Conservation (phyloP, 1,140 invertebrate species). For the Nymphalis io region DNA sequence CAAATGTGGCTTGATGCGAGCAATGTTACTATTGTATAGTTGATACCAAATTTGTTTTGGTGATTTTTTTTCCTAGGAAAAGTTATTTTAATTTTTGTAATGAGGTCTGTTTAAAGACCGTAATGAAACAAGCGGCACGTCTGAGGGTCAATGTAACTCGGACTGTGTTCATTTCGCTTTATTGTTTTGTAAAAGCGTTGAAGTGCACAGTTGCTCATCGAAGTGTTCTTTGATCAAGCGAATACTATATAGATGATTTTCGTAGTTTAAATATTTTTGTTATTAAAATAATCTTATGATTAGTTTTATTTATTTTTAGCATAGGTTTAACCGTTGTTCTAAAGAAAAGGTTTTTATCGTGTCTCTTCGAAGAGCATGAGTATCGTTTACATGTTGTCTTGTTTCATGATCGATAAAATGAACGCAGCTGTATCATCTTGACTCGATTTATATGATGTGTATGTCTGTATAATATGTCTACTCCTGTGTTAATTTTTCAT, state of each 20-base stretch:
- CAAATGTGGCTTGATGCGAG: conserved; percentile 21
- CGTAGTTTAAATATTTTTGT: conserved; percentile 11
- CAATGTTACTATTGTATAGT: conserved; percentile 54
- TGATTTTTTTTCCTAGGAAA: conserved; percentile 65
- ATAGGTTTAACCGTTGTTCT: conserved; percentile 16
- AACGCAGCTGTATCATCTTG: neutral
- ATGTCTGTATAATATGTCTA: neutral
- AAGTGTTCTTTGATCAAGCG: conserved; percentile 23
- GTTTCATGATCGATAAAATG: neutral
- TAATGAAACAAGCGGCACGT: conserved; percentile 30
- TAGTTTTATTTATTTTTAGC: conserved; percentile 44
- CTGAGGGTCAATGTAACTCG: conserved; percentile 8
- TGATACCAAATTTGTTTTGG: conserved; percentile 59
- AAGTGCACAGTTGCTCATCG: conserved; percentile 19
- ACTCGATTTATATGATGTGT: neutral
- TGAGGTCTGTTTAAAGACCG: conserved; percentile 70
- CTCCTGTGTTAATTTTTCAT: neutral
- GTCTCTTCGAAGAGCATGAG: neutral
- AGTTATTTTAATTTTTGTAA: conserved; percentile 54
- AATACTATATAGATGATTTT: conserved; percentile 16
- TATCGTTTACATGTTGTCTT: neutral
- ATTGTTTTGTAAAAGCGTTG: conserved; percentile 23
- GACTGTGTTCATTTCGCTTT: conserved; percentile 14
- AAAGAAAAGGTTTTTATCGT: neutral
- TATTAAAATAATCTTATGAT: conserved; percentile 28